phyloP scores from a whole-genome alignment of 2,113 vertebrate genomes.

The Saguinus midas region DNA sequence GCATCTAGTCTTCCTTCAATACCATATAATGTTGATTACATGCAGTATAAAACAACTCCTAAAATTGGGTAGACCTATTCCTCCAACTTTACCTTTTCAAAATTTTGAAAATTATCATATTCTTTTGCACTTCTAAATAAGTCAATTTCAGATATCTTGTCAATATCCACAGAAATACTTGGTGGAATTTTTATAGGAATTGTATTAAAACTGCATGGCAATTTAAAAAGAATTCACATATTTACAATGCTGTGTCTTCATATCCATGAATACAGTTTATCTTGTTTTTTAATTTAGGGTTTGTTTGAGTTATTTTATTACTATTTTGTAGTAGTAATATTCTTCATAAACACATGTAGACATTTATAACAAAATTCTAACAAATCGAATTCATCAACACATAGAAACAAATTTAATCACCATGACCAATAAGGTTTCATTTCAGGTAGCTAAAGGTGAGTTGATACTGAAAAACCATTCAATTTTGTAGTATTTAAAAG shows the following conservation, averaged over 20 bases:
- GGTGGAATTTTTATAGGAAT: not conserved
- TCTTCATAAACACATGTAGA: not conserved
- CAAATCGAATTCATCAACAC: not conserved
- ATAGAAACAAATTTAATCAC: not conserved
- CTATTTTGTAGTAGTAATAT: not conserved
- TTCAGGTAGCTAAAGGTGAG: not conserved
- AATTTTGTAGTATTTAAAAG: not conserved
- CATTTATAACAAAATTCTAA: not conserved
- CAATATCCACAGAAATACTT: not conserved
- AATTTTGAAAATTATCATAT: not conserved
- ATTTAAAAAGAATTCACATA: not conserved
- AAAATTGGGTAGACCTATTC: not conserved
- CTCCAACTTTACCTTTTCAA: not conserved
- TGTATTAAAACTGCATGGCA: not conserved
- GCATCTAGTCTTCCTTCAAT: not conserved
- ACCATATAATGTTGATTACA: not conserved
- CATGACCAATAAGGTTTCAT: not conserved
- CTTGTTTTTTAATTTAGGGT: not conserved
- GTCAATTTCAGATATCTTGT: not conserved
- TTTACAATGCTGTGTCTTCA: no score
- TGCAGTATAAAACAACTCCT: not conserved
- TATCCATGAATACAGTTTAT: not conserved
- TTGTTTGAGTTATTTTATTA: not conserved
- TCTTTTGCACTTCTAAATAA: not conserved
- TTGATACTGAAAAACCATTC: not conserved